Percentiles rank a stretch among this genome's conserved stretches.
phyloP scores from a whole-genome alignment of 2,888 invertebrate species.

The Sphaeridia pumilis region DNA sequence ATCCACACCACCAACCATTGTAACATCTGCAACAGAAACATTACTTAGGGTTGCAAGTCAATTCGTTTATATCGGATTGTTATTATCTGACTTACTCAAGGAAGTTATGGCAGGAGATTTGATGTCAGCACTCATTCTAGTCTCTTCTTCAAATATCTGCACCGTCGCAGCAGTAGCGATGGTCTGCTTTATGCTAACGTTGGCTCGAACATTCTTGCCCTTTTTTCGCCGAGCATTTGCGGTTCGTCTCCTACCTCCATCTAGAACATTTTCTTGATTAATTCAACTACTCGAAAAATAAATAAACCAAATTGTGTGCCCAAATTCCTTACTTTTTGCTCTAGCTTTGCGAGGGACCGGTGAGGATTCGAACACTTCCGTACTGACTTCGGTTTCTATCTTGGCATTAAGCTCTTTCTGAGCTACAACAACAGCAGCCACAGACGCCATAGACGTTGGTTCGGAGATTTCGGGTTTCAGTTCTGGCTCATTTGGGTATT shows the following conservation, averaged over 20 bases:
- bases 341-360: neutral
- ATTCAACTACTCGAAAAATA: too few relatives aligned
- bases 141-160: slow-evolving; percentile 46
- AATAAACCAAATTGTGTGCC: too few relatives aligned
- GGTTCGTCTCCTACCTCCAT: slow-evolving; percentile 8
- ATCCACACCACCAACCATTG: too few relatives aligned
- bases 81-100: slow-evolving; percentile 5
- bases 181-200: slow-evolving; percentile 9
- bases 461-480: neutral
- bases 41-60: too few relatives aligned
- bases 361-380: neutral
- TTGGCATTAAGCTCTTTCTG: neutral
- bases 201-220: slow-evolving; percentile 18
- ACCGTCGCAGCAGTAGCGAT: slow-evolving; percentile 34
- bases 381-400: neutral
- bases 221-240: slow-evolving; percentile 11
- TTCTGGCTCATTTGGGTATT: too few relatives aligned
- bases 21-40: too few relatives aligned
- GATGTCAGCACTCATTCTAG: slow-evolving; percentile 45
- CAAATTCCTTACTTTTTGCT: too few relatives aligned
- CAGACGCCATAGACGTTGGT: neutral
- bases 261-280: slow-evolving; percentile 2
- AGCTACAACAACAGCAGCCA: slow-evolving; percentile 1
- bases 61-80: too few relatives aligned
- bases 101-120: slow-evolving; percentile 6